phyloP scores from a whole-genome alignment of 2,888 invertebrate species.

The Drosophila leonis region DNA sequence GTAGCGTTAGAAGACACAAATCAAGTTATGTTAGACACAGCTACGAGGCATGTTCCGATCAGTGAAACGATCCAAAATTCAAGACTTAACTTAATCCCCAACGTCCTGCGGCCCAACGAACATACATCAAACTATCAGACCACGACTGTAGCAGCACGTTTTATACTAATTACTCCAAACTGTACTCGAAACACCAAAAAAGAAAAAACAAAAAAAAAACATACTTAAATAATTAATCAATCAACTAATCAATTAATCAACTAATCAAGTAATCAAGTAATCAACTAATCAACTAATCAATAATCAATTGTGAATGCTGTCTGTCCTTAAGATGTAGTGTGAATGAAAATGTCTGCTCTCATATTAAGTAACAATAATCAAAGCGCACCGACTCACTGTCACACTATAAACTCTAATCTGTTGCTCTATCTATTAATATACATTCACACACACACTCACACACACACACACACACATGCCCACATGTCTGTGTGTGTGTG shows the following conservation, averaged over 20 bases:
- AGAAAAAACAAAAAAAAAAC: neutral
- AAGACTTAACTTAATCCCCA: neutral
- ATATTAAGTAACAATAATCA: constrained; percentile 23
- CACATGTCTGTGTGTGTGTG: constrained; percentile 8
- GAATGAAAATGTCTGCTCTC: constrained; percentile 44
- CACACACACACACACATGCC: neutral
- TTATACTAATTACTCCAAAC: constrained; percentile 12
- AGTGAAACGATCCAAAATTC: constrained; percentile 1
- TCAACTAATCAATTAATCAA: constrained; percentile 22
- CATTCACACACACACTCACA: neutral
- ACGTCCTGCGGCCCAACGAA: constrained; percentile 13
- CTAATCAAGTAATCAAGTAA: constrained; percentile 7
- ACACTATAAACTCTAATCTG: constrained; percentile 30
- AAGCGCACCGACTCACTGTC: constrained; percentile 52
- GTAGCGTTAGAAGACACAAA: constrained; percentile 61
- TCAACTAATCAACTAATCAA: constrained; percentile 18
- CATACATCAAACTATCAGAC: constrained; percentile 12
- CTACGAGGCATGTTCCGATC: constrained; percentile 41
- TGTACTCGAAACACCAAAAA: constrained; percentile 9
- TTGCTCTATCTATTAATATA: constrained; percentile 41
- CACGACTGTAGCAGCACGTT: constrained; percentile 56
- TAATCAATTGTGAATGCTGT: constrained; percentile 47
- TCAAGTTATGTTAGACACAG: constrained; percentile 6
- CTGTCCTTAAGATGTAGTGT: constrained; percentile 56
- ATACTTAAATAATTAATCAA: constrained; percentile 23